Evolutionary conservation across 1,140 invertebrate species (phyloP), one percentile per base, ranked within the genome.

Genomic region (Melipona quadrifasciata): DNA sequence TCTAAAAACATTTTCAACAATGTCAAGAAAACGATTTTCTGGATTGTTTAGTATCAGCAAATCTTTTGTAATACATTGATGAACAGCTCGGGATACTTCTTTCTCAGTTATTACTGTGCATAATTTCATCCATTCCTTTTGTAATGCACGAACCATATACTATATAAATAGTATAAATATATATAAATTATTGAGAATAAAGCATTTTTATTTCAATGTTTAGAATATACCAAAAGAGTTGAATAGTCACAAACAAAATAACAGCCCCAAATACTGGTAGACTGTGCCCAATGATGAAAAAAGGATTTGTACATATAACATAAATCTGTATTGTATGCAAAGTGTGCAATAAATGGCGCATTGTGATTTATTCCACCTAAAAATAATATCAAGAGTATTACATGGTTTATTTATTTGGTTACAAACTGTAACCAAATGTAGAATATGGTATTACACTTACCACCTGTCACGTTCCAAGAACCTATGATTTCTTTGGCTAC

Each of bases 231-330:
- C 64, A 87, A 92, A 4, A 93, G 81, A n/a, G 91, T 31, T 73
- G 93, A 47, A 55, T 84, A 87, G 0, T 91, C 78, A 24, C 91
- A 91, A 39, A 93, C 85, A 51, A 94, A 95, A 58, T 95, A 92
- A 31, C 93, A 91, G 11, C 95, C 95, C 93, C 94, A 95, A 4
- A 95, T 90, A 31, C 94, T 93, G 0, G 93, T 94, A 78, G 94
- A 5, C 67, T 71, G 93, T 53, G 91, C 88, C 82, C 94, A 95
- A 21, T 90, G 89, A 12, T 94, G 89, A 72, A 93, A 91, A 74
- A 95, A 95, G 5, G 94, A 87, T 90, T 95, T 93, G 74, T 94
- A 95, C 1, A 91, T 85, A 53, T 95, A 89, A 64, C 94, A 94
- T 0, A 93, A 73, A 10, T 89, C 86, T 39, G 78, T 80, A 21